These are phyloP conservation scores for human DNA, from an alignment of 2,113 vertebrate genomes.

Conservation along the genomic window GRCh38 chr5:157537001-157537500, in stretches of 20 bases:
- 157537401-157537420: background rate
- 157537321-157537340: background rate
- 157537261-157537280: background rate
- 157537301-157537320: background rate
- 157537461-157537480: background rate
- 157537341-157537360: background rate
- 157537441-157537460: background rate
- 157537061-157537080: background rate
- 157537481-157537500: background rate
- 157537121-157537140: background rate
- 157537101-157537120: background rate
- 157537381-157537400: background rate
- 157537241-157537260: background rate
- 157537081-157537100: background rate
- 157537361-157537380: background rate
- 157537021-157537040: background rate
- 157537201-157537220: background rate
- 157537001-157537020: background rate
- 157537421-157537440: background rate
- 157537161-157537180: background rate
- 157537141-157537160: background rate
- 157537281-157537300: background rate
- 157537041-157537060: background rate
- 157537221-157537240: background rate
- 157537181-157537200: background rate